Conservation (phyloP, 2,113 vertebrate genomes). For the Campylorhamphus procurvoides region DNA sequence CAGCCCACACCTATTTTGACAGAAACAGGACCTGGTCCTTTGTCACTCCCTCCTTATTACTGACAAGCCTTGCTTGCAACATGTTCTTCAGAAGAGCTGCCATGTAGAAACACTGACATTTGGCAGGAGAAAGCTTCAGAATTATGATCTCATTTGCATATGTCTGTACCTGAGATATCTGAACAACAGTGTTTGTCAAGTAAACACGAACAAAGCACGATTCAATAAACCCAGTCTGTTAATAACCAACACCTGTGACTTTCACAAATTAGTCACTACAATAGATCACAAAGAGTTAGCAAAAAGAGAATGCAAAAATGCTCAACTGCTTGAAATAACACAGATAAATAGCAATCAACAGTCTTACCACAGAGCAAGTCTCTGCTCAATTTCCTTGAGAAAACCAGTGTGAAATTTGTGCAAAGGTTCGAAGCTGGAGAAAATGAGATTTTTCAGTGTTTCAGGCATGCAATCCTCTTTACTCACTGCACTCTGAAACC, state of each 20-base stretch:
- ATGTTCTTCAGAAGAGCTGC: neutral
- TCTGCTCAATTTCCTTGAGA: conserved; percentile 95
- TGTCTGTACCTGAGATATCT: neutral
- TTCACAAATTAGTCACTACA: neutral
- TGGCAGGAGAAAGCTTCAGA: conserved; percentile 12
- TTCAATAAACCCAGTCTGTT: neutral
- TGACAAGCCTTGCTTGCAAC: neutral
- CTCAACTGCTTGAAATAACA: neutral
- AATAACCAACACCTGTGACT: neutral
- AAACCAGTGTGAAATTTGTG: conserved; percentile 95
- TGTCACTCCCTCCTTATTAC: neutral
- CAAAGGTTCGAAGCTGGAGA: conserved; percentile 92
- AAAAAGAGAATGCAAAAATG: neutral
- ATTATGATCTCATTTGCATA: neutral
- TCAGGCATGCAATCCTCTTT: conserved; percentile 90
- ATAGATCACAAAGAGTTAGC: neutral
- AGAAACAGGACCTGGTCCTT: neutral
- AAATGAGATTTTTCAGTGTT: conserved; percentile 84
- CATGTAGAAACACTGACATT: neutral
- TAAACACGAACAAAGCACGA: neutral
- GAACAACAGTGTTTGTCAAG: neutral
- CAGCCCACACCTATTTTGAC: neutral
- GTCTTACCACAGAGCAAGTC: conserved; percentile 92
- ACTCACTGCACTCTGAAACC: conserved; percentile 85
- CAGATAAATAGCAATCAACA: neutral